Evolutionary conservation across 2,113 vertebrate species (phyloP), one percentile per base, ranked within the genome.

Genomic region (Petrocephalus microphthalmus): DNA sequence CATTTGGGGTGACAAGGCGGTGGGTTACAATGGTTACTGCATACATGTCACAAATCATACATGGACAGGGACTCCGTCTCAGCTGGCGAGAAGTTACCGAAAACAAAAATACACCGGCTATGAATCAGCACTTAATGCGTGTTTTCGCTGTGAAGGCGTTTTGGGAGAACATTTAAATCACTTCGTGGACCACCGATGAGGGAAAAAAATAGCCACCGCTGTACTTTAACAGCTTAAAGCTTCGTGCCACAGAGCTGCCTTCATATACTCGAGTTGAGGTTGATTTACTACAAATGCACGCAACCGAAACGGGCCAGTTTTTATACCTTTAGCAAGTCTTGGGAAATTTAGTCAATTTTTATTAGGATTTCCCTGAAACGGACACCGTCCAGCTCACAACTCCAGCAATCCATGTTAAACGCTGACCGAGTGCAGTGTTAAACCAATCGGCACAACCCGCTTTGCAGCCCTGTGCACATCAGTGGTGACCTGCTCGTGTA

Each of bases 21-120:
- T 82, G 88, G 78, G 87, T 29, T 64, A 91, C 52, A 89, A 86
- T 78, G 71, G 45, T 83, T 88, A 90, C 86, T 84, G 90, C 91
- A 93, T 92, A 92, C 92, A 91, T 71, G 49, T 67, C 47, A 74
- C 78, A 47, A 47, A 51, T 87, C n/a, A 53, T 67, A 67, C 60
- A 67, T 29, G 10, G 10, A 29, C n/a, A 67, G 60, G 25, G 60
- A 25, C 60, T 67, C n/a, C 19, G 37, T 15, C 74, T 87, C 90
- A 42, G 71, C 52, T 71, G 83, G 37, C 82, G 3, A 22, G 71
- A 52, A 88, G 71, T 53, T 19, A 57, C 5, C 67, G 11, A 84
- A 74, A 82, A 45, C 33, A 87, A 71, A 89, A 86, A 87, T 54
- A 90, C 64, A 82, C 51, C 57, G 54, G 85, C 87, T 22, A 88